Percentiles rank a stretch among this genome's conserved stretches.
Conservation (phyloP, 2,797 vertebrate species). For the Chelon auratus region DNA sequence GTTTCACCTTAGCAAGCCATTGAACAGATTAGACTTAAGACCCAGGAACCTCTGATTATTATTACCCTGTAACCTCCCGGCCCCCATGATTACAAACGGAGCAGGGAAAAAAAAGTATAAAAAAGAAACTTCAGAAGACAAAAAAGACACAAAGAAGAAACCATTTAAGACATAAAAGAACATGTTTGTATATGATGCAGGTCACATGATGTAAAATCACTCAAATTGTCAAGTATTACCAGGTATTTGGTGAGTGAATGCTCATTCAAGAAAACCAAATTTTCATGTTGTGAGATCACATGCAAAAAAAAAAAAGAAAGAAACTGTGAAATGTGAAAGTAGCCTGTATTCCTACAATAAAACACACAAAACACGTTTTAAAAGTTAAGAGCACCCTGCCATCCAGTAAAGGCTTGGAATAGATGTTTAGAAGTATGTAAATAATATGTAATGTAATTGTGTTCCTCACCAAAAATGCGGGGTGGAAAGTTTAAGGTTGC, state of each 20-base stretch:
- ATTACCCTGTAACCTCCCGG: constrained; percentile 52
- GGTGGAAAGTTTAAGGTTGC: constrained; percentile 10
- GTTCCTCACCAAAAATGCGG: constrained; percentile 2
- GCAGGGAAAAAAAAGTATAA: constrained; percentile 30
- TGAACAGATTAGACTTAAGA: constrained; percentile 74
- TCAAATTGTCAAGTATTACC: constrained; percentile 77
- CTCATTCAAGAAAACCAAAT: constrained; percentile 18
- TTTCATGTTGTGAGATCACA: constrained; percentile 15
- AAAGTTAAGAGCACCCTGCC: neutral
- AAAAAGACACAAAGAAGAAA: constrained; percentile 12
- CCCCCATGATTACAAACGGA: constrained; percentile 44
- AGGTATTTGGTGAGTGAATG: constrained; percentile 77
- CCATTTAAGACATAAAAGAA: constrained; percentile 26
- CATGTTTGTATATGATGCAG: constrained; percentile 50
- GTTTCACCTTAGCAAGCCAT: constrained; percentile 74
- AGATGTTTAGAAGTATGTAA: constrained; percentile 16
- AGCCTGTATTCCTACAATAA: constrained; percentile 11
- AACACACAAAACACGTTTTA: neutral
- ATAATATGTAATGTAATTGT: constrained; percentile 11
- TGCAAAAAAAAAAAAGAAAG: constrained; percentile 3
- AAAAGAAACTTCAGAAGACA: constrained; percentile 21
- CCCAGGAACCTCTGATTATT: constrained; percentile 49
- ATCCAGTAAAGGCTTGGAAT: constrained; percentile 11
- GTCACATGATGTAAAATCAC: constrained; percentile 51
- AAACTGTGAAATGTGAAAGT: constrained; percentile 7